Base-by-base conservation (phyloP, 2,113 vertebrate genomes). In the Podarcis raffonei region DNA sequence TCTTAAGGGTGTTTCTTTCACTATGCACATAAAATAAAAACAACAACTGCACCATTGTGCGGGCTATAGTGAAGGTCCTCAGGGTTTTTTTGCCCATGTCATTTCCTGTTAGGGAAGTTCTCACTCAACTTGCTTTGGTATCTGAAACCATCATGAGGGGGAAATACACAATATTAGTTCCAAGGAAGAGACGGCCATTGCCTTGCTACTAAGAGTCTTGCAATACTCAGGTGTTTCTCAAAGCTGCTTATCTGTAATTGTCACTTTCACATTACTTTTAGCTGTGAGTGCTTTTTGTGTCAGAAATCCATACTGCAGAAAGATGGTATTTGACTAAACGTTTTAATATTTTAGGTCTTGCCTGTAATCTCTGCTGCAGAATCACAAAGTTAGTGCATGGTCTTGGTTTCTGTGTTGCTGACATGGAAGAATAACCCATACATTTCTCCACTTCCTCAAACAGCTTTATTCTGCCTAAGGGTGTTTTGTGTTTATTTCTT, bases 381-480 rank as follows among this genome's bases (percentile, higher is more conserved):
- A 57, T 83, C 42, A 69, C 32, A 62, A 66, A 71, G 12, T 22
- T 30, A 77, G 30, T 48, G 30, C 66, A 76, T 76, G 18, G 30
- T 79, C 9, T 59, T 71, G 35, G 27, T 62, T 72, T 59, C 30
- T 59, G 1, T 39, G 23, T 65, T 72, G 18, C 53, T 80, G 1
- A 65, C 72, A 42, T 42, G 32, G 76, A 80, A 85, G 15, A 37
- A 79, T 78, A 78, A 76, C 59, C 78, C 82, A 83, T 80, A 2
- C 25, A 20, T n/a, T 74, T 88, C 66, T 90, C 39, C 3, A 71
- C 77, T 90, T 93, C 81, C 85, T 91, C 83, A 66, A 79, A 80
- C 37, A 32, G 11, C 89, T 84, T 90, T 76, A 11, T 65, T 85
- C 42, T 84, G 74, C 75, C 75, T 62, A 37, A 84, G 75, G 62